Evolutionary conservation across 2,888 invertebrate species (phyloP), one percentile per base, ranked within the genome.

Genomic region (Drosophila demipolita): DNA sequence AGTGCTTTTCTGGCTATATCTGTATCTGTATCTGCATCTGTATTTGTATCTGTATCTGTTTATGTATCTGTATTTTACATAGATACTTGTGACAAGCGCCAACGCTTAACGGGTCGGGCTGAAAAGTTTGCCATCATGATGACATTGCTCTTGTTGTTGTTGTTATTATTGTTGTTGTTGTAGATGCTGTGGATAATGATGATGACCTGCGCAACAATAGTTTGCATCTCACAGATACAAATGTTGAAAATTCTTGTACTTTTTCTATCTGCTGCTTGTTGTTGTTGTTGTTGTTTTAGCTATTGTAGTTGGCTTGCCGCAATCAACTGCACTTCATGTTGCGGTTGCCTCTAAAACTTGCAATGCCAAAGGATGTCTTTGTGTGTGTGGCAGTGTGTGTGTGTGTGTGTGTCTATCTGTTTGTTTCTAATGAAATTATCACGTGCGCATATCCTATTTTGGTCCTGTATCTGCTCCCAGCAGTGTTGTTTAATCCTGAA

Each of bases 271-370:
- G 45, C 29, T 54, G 32, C 32, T 38, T 55, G 42, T 55, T 63
- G 69, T 64, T 62, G 52, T n/a, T 42, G 61, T 26, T 61, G 58
- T 33, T 64, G 62, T 48, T 33, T 35, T 15, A 45, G 69, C 42
- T 64, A 35, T 26, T 63, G 50, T 32, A 35, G 75, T 42, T 76
- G 78, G 79, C 70, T 76, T 61, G 85, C 87, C 89, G 87, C 87
- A 87, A 90, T 87, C 90, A 87, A 90, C 85, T 89, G 87, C 90
- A 87, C 87, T 89, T 74, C 90, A 90, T 90, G 87, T 87, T 90
- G 90, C 66, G 89, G 90, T 84, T 87, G 70, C 64, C 68, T 65
- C 66, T 52, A 70, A 73, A 76, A 82, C 80, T 87, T 73, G 61
- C 73, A 63, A 76, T 50, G 52, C 59, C 45, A 48, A 53, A 6